Evolutionary conservation across 2,797 vertebrate species (phyloP).

Genomic region (Rhabdomys pumilio): DNA sequence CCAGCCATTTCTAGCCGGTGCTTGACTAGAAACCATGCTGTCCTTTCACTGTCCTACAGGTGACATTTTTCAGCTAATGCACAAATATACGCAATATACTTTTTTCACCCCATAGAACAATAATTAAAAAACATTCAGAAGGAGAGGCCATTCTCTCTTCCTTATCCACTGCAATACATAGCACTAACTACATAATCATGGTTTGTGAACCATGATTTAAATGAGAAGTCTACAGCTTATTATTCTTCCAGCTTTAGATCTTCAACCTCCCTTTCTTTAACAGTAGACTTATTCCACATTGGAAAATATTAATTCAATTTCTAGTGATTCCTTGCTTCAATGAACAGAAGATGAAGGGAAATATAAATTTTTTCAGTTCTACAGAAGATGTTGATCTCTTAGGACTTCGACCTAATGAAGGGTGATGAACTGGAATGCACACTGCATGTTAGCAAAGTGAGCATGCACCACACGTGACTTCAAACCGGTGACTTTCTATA

Average conservation of each 20-base stretch:
- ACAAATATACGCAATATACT: not conserved
- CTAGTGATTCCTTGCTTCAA: constrained; percentile 53
- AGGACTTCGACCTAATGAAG: constrained; percentile 8
- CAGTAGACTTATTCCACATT: constrained; percentile 54
- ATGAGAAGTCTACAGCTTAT: constrained; percentile 53
- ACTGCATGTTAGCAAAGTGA: not conserved
- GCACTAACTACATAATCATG: too few species aligned
- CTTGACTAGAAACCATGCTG: too few species aligned
- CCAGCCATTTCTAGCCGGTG: too few species aligned
- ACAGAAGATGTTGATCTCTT: constrained; percentile 46
- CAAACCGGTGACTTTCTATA: not conserved
- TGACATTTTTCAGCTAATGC: not conserved
- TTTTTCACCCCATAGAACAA: not conserved
- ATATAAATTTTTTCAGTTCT: constrained; percentile 29
- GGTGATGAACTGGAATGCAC: not conserved
- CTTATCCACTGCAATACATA: not conserved
- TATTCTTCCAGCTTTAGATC: constrained; percentile 23
- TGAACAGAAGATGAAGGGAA: constrained; percentile 46
- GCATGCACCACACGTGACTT: not conserved
- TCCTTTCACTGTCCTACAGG: too few species aligned
- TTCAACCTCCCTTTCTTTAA: constrained; percentile 58
- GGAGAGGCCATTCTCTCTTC: not conserved
- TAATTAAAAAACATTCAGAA: not conserved
- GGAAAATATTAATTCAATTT: constrained; percentile 70
- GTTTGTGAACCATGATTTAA: not conserved